A percentile compares a stretch with the other conserved stretches of the same genome.
Conservation (phyloP, 2,888 invertebrate genomes). For the Hecatera dysodea region DNA sequence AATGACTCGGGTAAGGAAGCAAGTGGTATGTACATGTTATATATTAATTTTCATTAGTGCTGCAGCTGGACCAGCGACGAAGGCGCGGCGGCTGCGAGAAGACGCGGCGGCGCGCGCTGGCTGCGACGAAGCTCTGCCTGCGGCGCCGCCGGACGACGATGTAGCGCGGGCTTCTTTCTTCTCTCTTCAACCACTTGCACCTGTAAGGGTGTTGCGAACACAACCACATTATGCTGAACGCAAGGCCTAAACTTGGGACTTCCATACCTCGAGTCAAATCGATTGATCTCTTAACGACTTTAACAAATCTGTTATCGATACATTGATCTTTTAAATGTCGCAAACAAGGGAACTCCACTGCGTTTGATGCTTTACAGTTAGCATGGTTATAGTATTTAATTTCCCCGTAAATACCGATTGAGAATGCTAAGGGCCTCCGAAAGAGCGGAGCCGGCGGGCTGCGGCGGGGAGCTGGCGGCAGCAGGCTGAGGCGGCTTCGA, state of each 20-base stretch:
- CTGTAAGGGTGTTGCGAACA: constrained; percentile 90
- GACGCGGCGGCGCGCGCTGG: constrained; percentile 66
- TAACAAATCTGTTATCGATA: constrained; percentile 67
- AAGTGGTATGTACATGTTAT: constrained; percentile 74
- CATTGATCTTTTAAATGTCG: constrained; percentile 64
- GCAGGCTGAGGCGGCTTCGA: constrained; percentile 82
- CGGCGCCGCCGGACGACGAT: constrained; percentile 66
- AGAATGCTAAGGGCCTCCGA: constrained; percentile 89
- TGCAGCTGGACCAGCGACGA: constrained; percentile 62
- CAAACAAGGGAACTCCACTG: constrained; percentile 79
- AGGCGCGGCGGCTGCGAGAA: constrained; percentile 56
- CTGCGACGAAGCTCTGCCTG: constrained; percentile 61
- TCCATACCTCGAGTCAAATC: constrained; percentile 88
- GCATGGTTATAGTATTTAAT: constrained; percentile 88
- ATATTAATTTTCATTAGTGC: constrained; percentile 74
- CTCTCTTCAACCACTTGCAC: constrained; percentile 85
- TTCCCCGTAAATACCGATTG: constrained; percentile 91
- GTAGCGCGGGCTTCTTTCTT: constrained; percentile 71
- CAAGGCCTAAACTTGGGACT: constrained; percentile 85
- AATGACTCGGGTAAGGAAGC: constrained; percentile 89
- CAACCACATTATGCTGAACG: constrained; percentile 91
- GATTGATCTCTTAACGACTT: constrained; percentile 83
- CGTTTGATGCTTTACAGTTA: constrained; percentile 82
- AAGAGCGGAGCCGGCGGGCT: constrained; percentile 85
- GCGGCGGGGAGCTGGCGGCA: constrained; percentile 82